Evolutionary conservation across 2,113 vertebrate genomes (phyloP).

Genomic region (Vicugna pacos): DNA sequence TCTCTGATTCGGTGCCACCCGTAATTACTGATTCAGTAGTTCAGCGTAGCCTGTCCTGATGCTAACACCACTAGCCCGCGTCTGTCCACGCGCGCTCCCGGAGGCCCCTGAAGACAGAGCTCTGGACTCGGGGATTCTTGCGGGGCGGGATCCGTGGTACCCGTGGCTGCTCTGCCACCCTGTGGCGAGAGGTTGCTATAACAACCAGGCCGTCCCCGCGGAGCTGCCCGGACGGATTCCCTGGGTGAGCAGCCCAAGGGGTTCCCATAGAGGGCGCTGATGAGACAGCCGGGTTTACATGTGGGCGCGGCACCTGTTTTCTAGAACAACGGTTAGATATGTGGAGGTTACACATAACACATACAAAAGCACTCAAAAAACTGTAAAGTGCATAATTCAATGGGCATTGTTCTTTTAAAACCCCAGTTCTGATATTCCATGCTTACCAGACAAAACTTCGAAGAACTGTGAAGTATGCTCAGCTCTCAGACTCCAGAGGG

Average conservation of each 20-base stretch:
- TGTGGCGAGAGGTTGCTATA: slow-evolving; percentile 9
- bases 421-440: background rate
- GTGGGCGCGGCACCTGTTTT: rapidly evolving
- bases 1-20: background rate
- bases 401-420: background rate
- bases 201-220: rapidly evolving
- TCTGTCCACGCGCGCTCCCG: rapidly evolving
- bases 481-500: background rate
- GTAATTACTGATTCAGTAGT: too few relatives aligned
- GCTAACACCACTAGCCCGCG: background rate
- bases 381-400: background rate
- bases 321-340: background rate
- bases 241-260: background rate
- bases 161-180: background rate
- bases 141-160: rapidly evolving
- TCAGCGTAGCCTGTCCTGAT: background rate
- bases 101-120: background rate
- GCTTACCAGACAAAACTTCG: background rate
- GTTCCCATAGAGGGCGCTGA: background rate
- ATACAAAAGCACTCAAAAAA: background rate
- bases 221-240: rapidly evolving
- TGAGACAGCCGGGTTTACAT: background rate
- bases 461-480: background rate
- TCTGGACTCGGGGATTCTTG: background rate
- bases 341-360: background rate